Evolutionary conservation across 2,888 invertebrate genomes (phyloP), one percentile per base, ranked within the genome.

Genomic region (Drosophila meridiana): DNA sequence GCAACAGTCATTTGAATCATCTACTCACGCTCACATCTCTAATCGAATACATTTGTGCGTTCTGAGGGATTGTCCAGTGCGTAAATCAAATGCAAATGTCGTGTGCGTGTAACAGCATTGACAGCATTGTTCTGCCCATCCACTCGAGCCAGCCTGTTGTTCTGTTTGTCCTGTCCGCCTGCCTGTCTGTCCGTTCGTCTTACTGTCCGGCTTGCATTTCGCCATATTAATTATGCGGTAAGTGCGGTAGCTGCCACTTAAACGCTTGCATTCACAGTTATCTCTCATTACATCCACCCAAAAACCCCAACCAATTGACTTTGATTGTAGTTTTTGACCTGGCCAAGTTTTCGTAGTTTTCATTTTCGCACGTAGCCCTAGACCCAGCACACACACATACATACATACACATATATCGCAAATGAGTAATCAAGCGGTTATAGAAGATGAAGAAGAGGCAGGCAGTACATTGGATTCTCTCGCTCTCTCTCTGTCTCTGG

Each of bases 71-170:
- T 60, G 76, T 36, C 63, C 62, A 71, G 76, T 82, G 83, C 80
- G 89, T 90, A 86, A 85, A 90, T 85, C 90, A 90, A 75, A 88
- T 88, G 89, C 90, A 86, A 86, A 86, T 90, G 83, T 74, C 70
- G 58, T 65, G 69, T 66, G 70, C 58, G 76, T 76, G 82, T 76
- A 74, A 69, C 50, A 87, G 90, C 84, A 87, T 76, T 85, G 90
- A 89, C 88, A 79, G 86, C 71, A 71, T 55, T 84, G 85, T 78
- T 63, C 78, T 57, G 72, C 56, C 63, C 43, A 9, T 53, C 52
- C 52, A 9, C 62, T 32, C 65, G 28, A 20, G 38, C 32, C 40
- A n/a, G 58, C 14, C 34, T 45, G 69, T 70, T 55, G 52, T 45
- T 56, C 72, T 82, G 77, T 68, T 61, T 80, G 58, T 80, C 50